These are phyloP conservation scores for Aurelia sp. DNA, from an alignment of 30 jellyfish, hydroid and myxozoan species.

Conservation along the genomic window DNA sequence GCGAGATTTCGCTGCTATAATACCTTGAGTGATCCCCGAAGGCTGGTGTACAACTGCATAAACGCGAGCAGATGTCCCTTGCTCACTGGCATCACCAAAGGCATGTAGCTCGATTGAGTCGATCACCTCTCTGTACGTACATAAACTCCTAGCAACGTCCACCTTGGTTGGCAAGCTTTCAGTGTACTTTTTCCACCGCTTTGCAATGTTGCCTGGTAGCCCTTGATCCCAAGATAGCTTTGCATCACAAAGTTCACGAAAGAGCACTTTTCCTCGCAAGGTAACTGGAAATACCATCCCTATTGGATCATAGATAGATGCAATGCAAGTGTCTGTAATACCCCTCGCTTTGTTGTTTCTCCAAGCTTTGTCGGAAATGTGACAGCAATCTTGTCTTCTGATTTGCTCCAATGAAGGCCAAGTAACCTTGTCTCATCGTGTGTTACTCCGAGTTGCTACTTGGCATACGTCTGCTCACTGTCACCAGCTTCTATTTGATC, in stretches of 20 bases:
- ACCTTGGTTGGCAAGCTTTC: conserved; percentile 32
- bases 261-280: conserved; percentile 45
- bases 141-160: conserved; percentile 28
- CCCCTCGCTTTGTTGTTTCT: not conserved
- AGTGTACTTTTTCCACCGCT: conserved; percentile 48
- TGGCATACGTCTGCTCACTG: conserved; percentile 49
- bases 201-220: conserved; percentile 33
- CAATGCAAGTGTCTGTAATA: not conserved
- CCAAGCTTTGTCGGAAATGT: not conserved
- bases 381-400: not conserved
- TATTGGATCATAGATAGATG: not conserved
- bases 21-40: conserved; percentile 32
- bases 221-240: conserved; percentile 53
- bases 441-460: conserved; percentile 4
- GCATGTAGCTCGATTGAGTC: conserved; percentile 53
- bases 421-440: not conserved
- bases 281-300: conserved; percentile 57
- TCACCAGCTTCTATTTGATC: not conserved
- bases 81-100: conserved; percentile 84
- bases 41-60: conserved; percentile 63
- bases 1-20: conserved; percentile 65
- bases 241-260: conserved; percentile 51
- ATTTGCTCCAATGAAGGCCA: not conserved
- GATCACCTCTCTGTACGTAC: not conserved
- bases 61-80: conserved; percentile 51